Evolutionary conservation across 1,140 invertebrate genomes (phyloP), one percentile per base, ranked within the genome.

Genomic region (Pissodes strobi): DNA sequence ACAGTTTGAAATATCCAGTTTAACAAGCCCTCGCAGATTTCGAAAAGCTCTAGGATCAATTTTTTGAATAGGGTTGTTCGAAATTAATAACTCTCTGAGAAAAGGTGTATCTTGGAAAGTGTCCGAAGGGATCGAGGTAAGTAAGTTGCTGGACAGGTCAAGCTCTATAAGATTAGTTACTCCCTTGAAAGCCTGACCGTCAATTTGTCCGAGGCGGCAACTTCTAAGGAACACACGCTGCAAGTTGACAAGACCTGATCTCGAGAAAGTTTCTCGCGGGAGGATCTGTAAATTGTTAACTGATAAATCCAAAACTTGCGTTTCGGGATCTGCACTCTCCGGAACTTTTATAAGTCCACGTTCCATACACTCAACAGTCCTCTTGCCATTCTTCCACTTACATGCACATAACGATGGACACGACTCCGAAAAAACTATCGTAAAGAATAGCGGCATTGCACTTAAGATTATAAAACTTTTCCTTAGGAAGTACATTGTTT

Each of bases 371-470:
- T 94, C 93, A 17, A 94, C 92, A 18, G 91, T 93, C 72, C 92
- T 88, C 81, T 95, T 95, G 60, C 93, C 93, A 71, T 88, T 87
- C 80, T 94, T 93, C 94, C 94, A 95, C 79, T 94, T 95, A 80
- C 93, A 95, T 63, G 84, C 83, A 78, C 93, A 95, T 69, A 90
- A 86, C 18, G 85, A 84, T 39, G 90, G 89, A 72, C 91, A 93
- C 65, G 81, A 82, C 62, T 78, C 82, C 61, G 49, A 48, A 2
- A 10, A 23, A 10, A 46, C 25, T 12, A 57, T 8, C n/a, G n/a
- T n/a, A n/a, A n/a, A n/a, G n/a, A n/a, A n/a, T n/a, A n/a, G n/a
- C n/a, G n/a, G 30, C 21, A 49, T 12, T 15, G 30, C 46, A 15
- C 21, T n/a, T 17, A 49, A 17, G 5, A 21, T 27, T 13, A 27